A percentile compares a stretch with the other conserved stretches of the same genome.
Evolutionary conservation across 2,888 invertebrate genomes (phyloP).

Genomic region (Pandemis heparana): DNA sequence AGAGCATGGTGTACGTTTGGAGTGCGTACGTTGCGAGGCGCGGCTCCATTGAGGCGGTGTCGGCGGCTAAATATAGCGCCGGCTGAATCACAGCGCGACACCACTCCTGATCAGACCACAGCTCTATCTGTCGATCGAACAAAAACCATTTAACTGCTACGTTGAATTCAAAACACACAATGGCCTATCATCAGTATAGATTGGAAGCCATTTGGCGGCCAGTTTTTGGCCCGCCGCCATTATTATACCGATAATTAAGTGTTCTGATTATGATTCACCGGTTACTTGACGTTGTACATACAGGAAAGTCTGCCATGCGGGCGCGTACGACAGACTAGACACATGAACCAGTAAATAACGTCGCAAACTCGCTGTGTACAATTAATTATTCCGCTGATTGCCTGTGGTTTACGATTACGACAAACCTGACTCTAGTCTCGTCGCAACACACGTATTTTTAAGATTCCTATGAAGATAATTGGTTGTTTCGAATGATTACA

Average conservation of each 20-base stretch:
- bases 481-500: slow-evolving; percentile 23
- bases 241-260: slow-evolving; percentile 33
- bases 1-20: slow-evolving; percentile 25
- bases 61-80: slow-evolving; percentile 40
- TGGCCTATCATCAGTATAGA: slow-evolving; percentile 10
- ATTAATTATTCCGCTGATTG: slow-evolving; percentile 10
- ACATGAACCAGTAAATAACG: background rate
- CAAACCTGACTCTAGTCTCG: background rate
- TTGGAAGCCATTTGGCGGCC: slow-evolving; percentile 15
- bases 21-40: slow-evolving; percentile 31
- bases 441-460: slow-evolving; percentile 12
- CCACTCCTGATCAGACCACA: slow-evolving; percentile 22
- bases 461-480: slow-evolving; percentile 11
- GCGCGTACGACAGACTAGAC: slow-evolving; percentile 23
- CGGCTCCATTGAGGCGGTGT: slow-evolving; percentile 40
- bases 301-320: slow-evolving; percentile 12
- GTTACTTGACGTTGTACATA: slow-evolving; percentile 12
- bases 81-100: slow-evolving; percentile 39
- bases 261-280: slow-evolving; percentile 31
- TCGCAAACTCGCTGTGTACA: slow-evolving; percentile 1
- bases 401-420: slow-evolving; percentile 11
- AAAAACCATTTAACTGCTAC: slow-evolving; percentile 39
- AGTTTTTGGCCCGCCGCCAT: slow-evolving; percentile 33
- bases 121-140: slow-evolving; percentile 32
- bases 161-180: slow-evolving; percentile 41